These are phyloP conservation scores for Clavelina lepadiformis DNA, from an alignment of 23 tunicate species.

Conservation along the genomic window DNA sequence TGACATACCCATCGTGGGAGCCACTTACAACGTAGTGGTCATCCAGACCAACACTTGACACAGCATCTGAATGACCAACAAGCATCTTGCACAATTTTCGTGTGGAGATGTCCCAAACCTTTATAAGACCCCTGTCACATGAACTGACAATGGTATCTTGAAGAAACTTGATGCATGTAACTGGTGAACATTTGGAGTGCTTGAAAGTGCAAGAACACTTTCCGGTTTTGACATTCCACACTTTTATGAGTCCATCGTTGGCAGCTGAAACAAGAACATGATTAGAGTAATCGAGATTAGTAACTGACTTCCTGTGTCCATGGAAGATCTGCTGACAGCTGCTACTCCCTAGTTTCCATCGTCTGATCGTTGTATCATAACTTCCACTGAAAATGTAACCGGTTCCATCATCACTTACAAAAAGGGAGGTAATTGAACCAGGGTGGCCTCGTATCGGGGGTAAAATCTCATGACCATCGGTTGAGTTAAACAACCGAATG, in stretches of 20 bases:
- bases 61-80: constrained; percentile 18
- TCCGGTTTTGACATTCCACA: constrained; percentile 36
- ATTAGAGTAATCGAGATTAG: constrained; percentile 29
- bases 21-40: constrained; percentile 52
- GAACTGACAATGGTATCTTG: constrained; percentile 28
- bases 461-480: constrained; percentile 7
- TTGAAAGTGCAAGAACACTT: constrained; percentile 54
- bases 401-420: constrained; percentile 26
- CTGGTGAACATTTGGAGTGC: constrained; percentile 33
- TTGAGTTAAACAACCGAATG: constrained; percentile 13
- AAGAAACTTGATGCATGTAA: constrained; percentile 48
- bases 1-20: constrained; percentile 54
- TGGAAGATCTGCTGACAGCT: constrained; percentile 58
- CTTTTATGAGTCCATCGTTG: constrained; percentile 65
- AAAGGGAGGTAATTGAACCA: constrained; percentile 51
- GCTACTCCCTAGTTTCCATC: constrained; percentile 55
- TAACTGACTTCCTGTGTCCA: constrained; percentile 58
- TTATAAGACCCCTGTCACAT: constrained; percentile 57
- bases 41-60: constrained; percentile 43
- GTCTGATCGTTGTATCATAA: constrained; percentile 55
- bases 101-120: constrained; percentile 46
- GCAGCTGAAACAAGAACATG: constrained; percentile 60
- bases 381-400: constrained; percentile 65
- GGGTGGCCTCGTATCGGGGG: constrained; percentile 61
- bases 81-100: constrained; percentile 26